Evolutionary conservation across 2,888 invertebrate species (phyloP), one percentile per base, ranked within the genome.

Genomic region (Macropis europaea): DNA sequence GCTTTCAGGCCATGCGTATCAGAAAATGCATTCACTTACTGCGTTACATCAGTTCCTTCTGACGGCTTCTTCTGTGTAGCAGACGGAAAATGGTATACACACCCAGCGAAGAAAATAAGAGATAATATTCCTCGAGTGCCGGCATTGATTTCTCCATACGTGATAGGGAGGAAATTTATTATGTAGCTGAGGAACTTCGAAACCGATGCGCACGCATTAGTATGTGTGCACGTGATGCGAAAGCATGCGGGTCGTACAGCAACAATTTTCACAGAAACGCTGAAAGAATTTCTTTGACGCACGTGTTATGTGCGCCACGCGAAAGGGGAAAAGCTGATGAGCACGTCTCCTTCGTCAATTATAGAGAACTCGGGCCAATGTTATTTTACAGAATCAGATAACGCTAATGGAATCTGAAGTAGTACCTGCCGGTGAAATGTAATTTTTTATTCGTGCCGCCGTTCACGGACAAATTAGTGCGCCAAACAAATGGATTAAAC

Each of bases 351-450:
- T 9, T 13, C 40, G 26, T 43, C 42, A 42, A 43, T 48, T 52
- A 52, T 40, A 45, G 38, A 13, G 34, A 28, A 17, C 19, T 1
- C 11, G 13, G 13, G 15, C 17, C 17, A n/a, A 5, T 36, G 32
- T 50, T 67, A 26, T 52, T 34, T 50, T n/a, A 38, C 26, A 17
- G 24, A 64, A 56, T 66, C 56, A 43, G 48, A 66, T 50, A 28
- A 64, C 38, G 11, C 24, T 67, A 63, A 67, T 54, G 53, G 47
- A 40, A 48, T 59, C 40, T 19, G 59, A 28, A 59, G 42, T 34
- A 19, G 13, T 30, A 6, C 9, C 34, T 24, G 30, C 11, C 13
- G 1, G 3, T 6, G 2, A 26, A 7, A 17, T 2, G 17, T 15
- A 36, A 15, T 7, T 24, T 54, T 19, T 28, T 34, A 2, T 42